A percentile compares a stretch with the other conserved stretches of the same genome.
Evolutionary conservation across 2,797 vertebrate genomes (phyloP).

Genomic region (Pelochelys cantorii): DNA sequence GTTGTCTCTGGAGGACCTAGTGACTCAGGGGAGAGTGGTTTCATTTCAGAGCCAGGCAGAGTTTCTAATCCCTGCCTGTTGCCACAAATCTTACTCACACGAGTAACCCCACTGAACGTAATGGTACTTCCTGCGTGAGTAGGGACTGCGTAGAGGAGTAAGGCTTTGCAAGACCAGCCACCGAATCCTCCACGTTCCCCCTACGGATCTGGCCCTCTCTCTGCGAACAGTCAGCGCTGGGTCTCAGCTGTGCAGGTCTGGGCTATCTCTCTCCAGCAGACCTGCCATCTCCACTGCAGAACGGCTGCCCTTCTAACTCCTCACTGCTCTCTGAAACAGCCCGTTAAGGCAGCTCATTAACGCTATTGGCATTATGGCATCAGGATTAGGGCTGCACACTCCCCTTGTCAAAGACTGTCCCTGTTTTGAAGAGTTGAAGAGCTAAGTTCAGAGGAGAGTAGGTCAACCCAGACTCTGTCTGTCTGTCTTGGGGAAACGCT

Average conservation of each 20-base stretch:
- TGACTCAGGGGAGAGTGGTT: constrained; percentile 32
- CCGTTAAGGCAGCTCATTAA: background rate
- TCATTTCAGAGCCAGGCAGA: constrained; percentile 46
- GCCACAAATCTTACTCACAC: background rate
- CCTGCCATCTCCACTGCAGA: background rate
- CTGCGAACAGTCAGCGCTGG: background rate
- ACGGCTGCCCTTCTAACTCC: background rate
- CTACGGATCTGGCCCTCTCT: background rate
- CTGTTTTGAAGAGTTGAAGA: background rate
- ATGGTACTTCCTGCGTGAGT: background rate
- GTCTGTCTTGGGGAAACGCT: background rate
- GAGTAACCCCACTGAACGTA: too few relatives aligned
- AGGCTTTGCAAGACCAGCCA: background rate
- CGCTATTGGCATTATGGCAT: background rate
- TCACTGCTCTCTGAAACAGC: background rate
- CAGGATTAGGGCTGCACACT: background rate
- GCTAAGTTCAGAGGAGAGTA: background rate
- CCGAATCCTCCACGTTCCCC: background rate
- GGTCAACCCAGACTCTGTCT: background rate
- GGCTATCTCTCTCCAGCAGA: background rate
- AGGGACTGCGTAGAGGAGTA: constrained; percentile 23
- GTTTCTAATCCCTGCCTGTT: constrained; percentile 28
- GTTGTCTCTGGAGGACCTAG: constrained; percentile 31
- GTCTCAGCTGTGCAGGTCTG: background rate
- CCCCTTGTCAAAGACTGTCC: background rate